Evolutionary conservation across 2,888 invertebrate genomes (phyloP).

Genomic region (Lepetodrilus schrolli): DNA sequence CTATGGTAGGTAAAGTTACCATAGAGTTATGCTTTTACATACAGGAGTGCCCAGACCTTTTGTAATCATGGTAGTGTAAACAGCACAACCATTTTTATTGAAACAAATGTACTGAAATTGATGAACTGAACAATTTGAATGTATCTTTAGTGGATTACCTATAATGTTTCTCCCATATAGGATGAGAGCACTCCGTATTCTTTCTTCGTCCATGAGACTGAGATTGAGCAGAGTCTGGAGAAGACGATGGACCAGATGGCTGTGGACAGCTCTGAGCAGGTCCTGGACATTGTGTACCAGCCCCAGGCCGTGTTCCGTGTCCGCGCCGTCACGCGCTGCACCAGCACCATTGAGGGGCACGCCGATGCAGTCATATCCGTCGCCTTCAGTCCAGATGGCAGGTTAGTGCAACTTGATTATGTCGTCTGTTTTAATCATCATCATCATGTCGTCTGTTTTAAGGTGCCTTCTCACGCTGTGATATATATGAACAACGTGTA

Average conservation of each 20-base stretch:
- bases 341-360: slow-evolving; percentile 94
- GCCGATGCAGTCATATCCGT: slow-evolving; percentile 97
- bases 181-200: slow-evolving; percentile 76
- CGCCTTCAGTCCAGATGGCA: slow-evolving; percentile 95
- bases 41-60: too few relatives aligned
- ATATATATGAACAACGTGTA: too few relatives aligned
- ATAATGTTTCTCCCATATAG: slow-evolving; percentile 48
- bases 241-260: slow-evolving; percentile 74
- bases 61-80: too few relatives aligned
- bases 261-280: slow-evolving; percentile 76
- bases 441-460: too few relatives aligned
- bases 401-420: slow-evolving; percentile 59
- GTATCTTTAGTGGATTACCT: too few relatives aligned
- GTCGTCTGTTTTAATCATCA: too few relatives aligned
- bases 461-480: too few relatives aligned
- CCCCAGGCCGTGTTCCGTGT: slow-evolving; percentile 93
- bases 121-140: too few relatives aligned
- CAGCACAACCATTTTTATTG: too few relatives aligned
- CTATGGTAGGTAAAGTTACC: too few relatives aligned
- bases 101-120: too few relatives aligned
- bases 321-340: slow-evolving; percentile 91
- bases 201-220: slow-evolving; percentile 92
- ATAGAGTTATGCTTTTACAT: too few relatives aligned
- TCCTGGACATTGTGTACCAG: slow-evolving; percentile 94
- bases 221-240: slow-evolving; percentile 85